These are phyloP conservation scores for Hipposideros larvatus DNA, from an alignment of 2,797 vertebrate genomes.

Conservation along the genomic window DNA sequence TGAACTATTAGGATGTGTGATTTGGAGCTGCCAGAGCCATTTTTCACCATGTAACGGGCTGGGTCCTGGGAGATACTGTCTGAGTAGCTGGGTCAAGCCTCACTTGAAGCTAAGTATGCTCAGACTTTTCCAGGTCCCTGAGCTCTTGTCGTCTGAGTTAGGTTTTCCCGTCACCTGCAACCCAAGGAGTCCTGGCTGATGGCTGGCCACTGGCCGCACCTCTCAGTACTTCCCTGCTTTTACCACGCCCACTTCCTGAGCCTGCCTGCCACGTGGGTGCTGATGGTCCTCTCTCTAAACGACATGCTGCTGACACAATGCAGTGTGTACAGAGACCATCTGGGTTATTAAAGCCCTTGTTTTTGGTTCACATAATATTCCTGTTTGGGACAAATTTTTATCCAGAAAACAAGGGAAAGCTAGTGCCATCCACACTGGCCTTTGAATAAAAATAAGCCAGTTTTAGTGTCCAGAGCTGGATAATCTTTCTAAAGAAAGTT, in stretches of 20 bases:
- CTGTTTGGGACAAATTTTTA: background rate
- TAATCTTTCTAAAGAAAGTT: background rate
- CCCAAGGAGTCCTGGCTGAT: background rate
- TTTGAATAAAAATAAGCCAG: background rate
- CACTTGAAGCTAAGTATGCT: background rate
- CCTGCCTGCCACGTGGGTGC: background rate
- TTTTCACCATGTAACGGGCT: background rate
- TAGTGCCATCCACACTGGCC: background rate
- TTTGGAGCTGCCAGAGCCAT: rapidly evolving
- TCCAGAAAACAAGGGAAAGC: background rate
- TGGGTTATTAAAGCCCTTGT: background rate
- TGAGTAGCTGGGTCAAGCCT: background rate
- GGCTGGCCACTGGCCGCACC: background rate
- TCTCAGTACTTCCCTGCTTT: background rate
- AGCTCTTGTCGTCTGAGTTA: background rate
- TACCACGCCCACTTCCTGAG: rapidly evolving
- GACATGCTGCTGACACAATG: rapidly evolving
- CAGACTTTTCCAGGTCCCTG: background rate
- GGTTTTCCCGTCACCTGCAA: background rate
- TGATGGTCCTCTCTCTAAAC: rapidly evolving
- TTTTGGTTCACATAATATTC: background rate
- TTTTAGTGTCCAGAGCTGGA: background rate
- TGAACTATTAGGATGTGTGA: background rate
- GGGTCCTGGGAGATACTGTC: background rate
- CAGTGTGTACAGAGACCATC: rapidly evolving